Evolutionary conservation across 2,113 vertebrate genomes (phyloP), one percentile per base, ranked within the genome.

Genomic region (Xiphophorus couchianus): DNA sequence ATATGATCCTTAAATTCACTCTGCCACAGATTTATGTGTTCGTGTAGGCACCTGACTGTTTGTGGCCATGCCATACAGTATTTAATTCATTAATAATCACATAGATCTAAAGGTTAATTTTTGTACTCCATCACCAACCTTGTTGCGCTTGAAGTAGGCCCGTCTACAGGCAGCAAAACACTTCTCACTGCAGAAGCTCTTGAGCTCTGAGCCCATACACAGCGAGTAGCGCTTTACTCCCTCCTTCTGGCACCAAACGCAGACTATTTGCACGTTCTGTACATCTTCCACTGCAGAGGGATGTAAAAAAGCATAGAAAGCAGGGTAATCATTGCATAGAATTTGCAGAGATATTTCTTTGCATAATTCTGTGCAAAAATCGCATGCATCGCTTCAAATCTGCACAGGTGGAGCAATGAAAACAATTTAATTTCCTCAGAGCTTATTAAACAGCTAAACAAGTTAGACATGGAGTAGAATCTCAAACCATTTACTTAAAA

Each of bases 241-340:
- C 93, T 99, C 97, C 95, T 99, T 99, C 96, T 99, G 98, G 96
- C 98, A 99, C 98, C 98, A 99, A 89, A 98, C 98, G 91, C 98
- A 99, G 91, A 99, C 97, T 91, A 99, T 99, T 95, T 97, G 97
- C 91, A 98, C 96, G 91, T 96, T 98, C 94, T 97, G 97, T 85
- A 97, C 94, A 91, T 98, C 98, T 89, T 99, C 98, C 95, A 97
- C 98, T 94, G 84, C 17, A 63, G 48, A 66, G 19, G 14, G 62
- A 62, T 28, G 13, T 73, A 14, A 60, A 69, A 33, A 68, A 61
- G 14, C 33, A 72, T 19, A 44, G 3, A 31, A 64, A 64, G 1
- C 22, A 71, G 15, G 3, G n/a, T 22, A 39, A 48, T 77, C 31
- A 78, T 25, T 29, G 5, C 30, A 3, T 63, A 64, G 31, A 67